A percentile compares a stretch with the other conserved stretches of the same genome.
Evolutionary conservation across 2,888 invertebrate genomes (phyloP).

Genomic region (Caradrina kadenii): DNA sequence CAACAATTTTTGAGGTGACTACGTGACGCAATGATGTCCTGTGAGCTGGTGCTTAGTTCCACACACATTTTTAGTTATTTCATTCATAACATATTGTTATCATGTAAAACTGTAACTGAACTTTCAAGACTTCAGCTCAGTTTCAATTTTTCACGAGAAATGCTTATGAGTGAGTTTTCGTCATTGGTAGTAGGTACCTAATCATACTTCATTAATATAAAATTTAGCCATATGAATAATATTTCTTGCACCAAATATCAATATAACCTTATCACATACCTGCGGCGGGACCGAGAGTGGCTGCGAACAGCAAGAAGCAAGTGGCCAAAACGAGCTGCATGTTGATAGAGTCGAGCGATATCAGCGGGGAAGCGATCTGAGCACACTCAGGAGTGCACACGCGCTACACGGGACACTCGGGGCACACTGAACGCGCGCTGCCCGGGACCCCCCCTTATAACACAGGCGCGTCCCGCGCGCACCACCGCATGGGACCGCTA

Average conservation of each 20-base stretch:
- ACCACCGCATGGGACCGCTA: slow-evolving; percentile 78
- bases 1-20: slow-evolving; percentile 44
- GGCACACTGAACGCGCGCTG: slow-evolving; percentile 89
- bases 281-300: slow-evolving; percentile 88
- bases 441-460: slow-evolving; percentile 89
- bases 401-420: slow-evolving; percentile 88
- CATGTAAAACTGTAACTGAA: background rate
- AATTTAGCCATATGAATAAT: background rate
- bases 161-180: background rate
- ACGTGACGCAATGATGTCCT: slow-evolving; percentile 37
- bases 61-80: slow-evolving; percentile 5
- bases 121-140: background rate
- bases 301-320: slow-evolving; percentile 89
- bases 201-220: slow-evolving; percentile 1
- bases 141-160: slow-evolving; percentile 13
- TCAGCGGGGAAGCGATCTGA: slow-evolving; percentile 70
- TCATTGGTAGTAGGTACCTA: background rate
- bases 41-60: slow-evolving; percentile 9
- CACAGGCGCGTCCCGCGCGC: slow-evolving; percentile 87
- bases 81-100: background rate
- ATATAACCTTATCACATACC: slow-evolving; percentile 81
- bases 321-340: slow-evolving; percentile 90
- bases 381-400: slow-evolving; percentile 83
- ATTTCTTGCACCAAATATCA: slow-evolving; percentile 13
- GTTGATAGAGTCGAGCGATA: slow-evolving; percentile 71